phyloP scores from a whole-genome alignment of 2,797 vertebrate genomes.

The Morelia viridis region DNA sequence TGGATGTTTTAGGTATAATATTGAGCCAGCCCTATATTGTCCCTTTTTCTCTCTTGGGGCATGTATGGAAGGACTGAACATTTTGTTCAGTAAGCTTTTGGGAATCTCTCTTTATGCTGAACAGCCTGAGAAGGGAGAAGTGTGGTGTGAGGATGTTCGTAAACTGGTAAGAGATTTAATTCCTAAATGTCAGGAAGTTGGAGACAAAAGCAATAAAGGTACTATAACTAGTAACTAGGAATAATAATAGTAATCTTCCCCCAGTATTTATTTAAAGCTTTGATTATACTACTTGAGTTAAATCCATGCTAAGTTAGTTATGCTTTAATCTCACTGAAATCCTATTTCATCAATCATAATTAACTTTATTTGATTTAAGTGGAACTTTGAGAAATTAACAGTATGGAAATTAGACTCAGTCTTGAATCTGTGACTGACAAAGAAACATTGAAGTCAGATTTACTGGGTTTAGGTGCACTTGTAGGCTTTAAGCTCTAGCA shows the following conservation, averaged over 20 bases:
- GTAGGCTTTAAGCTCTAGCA: background rate
- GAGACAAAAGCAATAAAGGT: background rate
- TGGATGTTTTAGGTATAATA: slow-evolving; percentile 84
- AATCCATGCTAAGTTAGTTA: background rate
- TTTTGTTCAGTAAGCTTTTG: slow-evolving; percentile 86
- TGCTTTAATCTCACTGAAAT: background rate
- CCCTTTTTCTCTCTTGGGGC: slow-evolving; percentile 93
- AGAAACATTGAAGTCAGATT: background rate
- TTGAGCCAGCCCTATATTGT: slow-evolving; percentile 92
- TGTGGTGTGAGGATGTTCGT: slow-evolving; percentile 92
- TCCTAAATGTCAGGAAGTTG: background rate
- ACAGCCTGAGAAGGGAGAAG: slow-evolving; percentile 85
- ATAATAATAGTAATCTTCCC: background rate
- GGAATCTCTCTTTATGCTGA: slow-evolving; percentile 89
- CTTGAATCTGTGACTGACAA: background rate
- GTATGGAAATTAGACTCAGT: background rate
- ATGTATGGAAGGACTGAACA: slow-evolving; percentile 95
- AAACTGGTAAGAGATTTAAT: slow-evolving; percentile 83
- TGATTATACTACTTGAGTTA: background rate
- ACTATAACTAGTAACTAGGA: background rate
- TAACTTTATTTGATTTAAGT: background rate
- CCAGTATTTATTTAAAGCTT: background rate
- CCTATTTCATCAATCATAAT: background rate
- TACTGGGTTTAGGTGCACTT: background rate
- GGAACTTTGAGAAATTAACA: background rate